Evolutionary conservation across 2,113 vertebrate genomes (phyloP).

Genomic region (Gallinago undulata): DNA sequence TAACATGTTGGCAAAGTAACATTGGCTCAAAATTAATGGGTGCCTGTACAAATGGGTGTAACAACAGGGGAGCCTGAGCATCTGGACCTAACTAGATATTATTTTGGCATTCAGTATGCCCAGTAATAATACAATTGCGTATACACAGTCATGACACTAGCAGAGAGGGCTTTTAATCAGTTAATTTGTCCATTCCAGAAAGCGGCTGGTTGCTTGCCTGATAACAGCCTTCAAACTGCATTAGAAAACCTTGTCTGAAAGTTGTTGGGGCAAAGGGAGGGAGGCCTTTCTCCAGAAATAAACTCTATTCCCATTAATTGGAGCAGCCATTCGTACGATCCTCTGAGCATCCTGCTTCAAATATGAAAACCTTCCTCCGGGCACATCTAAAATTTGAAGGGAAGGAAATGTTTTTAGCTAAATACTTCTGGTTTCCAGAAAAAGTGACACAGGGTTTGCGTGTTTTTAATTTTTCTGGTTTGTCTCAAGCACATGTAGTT

Average conservation of each 20-base stretch:
- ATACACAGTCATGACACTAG: background rate
- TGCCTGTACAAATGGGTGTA: background rate
- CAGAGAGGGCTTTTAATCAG: background rate
- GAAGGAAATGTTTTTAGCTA: background rate
- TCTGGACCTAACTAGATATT: background rate
- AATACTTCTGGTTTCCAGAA: background rate
- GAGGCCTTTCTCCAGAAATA: background rate
- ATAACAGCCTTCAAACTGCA: background rate
- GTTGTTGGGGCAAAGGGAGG: background rate
- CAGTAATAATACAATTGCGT: background rate
- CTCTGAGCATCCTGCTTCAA: background rate
- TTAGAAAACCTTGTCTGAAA: background rate
- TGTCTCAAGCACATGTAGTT: fast-evolving
- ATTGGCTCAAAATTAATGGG: background rate
- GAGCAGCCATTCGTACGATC: background rate
- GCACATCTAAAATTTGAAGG: background rate
- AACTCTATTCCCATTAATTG: background rate
- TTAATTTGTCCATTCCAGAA: background rate
- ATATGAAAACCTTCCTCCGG: background rate
- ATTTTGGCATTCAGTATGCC: background rate
- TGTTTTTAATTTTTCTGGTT: background rate
- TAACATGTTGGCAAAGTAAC: background rate
- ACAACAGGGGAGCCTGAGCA: background rate
- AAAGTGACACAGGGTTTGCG: fast-evolving
- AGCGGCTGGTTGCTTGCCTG: background rate